Evolutionary conservation across 2,113 vertebrate genomes (phyloP).

Genomic region (Polyodon spathula): DNA sequence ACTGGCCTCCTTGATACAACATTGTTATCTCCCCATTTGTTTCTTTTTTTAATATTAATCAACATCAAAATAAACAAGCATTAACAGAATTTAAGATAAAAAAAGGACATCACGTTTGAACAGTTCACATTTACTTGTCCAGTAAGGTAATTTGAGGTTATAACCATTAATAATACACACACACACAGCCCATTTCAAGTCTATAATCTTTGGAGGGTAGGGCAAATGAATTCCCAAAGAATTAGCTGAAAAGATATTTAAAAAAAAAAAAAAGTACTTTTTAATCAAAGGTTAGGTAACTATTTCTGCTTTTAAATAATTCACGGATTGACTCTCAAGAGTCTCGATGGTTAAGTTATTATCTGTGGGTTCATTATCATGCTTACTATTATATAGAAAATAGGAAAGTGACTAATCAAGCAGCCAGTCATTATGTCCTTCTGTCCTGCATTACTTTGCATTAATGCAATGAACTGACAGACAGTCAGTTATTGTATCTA

Average conservation of each 20-base stretch:
- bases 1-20: too few relatives aligned
- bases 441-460: neutral
- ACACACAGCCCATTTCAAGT: slow-evolving; percentile 14
- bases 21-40: too few relatives aligned
- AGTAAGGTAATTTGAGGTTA: slow-evolving; percentile 13
- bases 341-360: slow-evolving; percentile 10
- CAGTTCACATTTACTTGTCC: neutral
- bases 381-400: neutral
- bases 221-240: slow-evolving; percentile 20
- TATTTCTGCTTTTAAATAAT: slow-evolving; percentile 7
- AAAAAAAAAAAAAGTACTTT: slow-evolving; percentile 14
- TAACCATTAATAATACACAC: slow-evolving; percentile 24
- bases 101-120: slow-evolving; percentile 6
- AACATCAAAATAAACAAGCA: too few relatives aligned
- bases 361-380: too few relatives aligned
- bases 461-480: neutral
- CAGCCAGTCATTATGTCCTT: slow-evolving; percentile 1
- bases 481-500: too few relatives aligned
- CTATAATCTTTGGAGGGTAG: slow-evolving; percentile 11
- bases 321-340: too few relatives aligned
- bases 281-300: slow-evolving; percentile 21
- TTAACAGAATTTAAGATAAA: neutral
- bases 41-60: too few relatives aligned
- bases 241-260: too few relatives aligned
- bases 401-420: slow-evolving; percentile 11